Base-by-base conservation (phyloP, 37 sponge, comb jelly and placozoan species). In the Geodia barretti region DNA sequence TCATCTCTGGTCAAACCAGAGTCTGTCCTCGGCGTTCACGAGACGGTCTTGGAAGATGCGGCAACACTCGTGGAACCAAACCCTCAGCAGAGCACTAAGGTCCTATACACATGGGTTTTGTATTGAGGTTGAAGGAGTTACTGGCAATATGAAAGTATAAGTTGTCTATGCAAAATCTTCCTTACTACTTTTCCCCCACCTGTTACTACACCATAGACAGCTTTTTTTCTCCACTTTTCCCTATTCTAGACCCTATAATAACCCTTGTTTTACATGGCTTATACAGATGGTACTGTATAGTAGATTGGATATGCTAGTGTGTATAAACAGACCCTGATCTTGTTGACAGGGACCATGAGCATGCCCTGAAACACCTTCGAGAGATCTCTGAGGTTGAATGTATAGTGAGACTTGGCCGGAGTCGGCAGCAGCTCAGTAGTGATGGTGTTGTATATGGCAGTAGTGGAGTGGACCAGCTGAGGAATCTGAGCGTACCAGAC, bases 371-470 rank as follows among this genome's bases (percentile, higher is more conserved):
- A 98, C 23, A 98, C 96, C 74, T 98, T 98, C 24, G 97, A 94
- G 81, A 98, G 83, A 74, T 98, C 99, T 60, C 99, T 89, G 64
- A 98, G 84, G 86, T 98, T 98, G 91, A 98, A 98, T 62, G 99
- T 98, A 83, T 98, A 98, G 88, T 98, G 99, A 20, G 93, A 92
- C 83, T 98, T 98, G 79, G 99, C 95, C 32, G 99, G 99, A 11
- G 99, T 98, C 19, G 99, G 99, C 19, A 98, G 88, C 25, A 98
- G 86, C 83, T 98, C 97, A 32, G 99, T 94, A 47, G 93, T 96
- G 81, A 98, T 95, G 41, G 99, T 98, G 80, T 90, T 84, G 87
- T 98, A 98, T 25, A 98, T 90, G 20, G 80, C 31, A 35, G 80
- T 91, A 60, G 97, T 91, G 26, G 92, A 80, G 23, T 78, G 69